phyloP scores from a whole-genome alignment of 2,113 vertebrate species.

The Ranitomeya imitator region DNA sequence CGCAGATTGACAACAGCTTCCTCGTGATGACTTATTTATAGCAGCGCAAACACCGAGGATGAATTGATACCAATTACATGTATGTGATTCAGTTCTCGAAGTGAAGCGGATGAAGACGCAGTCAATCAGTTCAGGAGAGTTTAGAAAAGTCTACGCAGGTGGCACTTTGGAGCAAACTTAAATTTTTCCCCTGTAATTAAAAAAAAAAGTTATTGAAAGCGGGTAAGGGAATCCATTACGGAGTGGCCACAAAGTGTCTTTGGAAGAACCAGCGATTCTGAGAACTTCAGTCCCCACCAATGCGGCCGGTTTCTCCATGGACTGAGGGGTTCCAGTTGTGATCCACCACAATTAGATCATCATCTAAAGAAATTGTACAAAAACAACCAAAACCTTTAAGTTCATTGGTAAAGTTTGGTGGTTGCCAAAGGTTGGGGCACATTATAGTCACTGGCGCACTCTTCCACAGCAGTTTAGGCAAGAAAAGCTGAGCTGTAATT shows the following conservation, averaged over 20 bases:
- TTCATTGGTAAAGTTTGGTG: too few relatives aligned
- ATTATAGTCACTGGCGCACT: too few relatives aligned
- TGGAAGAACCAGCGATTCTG: not conserved
- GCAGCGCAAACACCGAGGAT: not conserved
- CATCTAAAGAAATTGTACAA: not conserved
- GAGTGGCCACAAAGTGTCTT: not conserved
- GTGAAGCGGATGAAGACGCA: too few relatives aligned
- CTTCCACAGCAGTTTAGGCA: too few relatives aligned
- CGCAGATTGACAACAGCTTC: slow-evolving; percentile 29
- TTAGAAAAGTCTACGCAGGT: not conserved
- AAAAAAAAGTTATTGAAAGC: not conserved
- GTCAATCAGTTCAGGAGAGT: not conserved
- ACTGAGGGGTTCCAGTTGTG: too few relatives aligned
- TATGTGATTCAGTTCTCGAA: not conserved
- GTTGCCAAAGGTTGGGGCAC: too few relatives aligned
- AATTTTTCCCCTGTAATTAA: not conserved
- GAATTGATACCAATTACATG: slow-evolving; percentile 25
- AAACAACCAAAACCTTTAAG: not conserved
- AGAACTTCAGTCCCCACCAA: not conserved
- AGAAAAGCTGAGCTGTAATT: too few relatives aligned
- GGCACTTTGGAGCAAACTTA: not conserved
- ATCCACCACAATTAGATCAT: too few relatives aligned
- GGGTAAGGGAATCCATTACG: not conserved
- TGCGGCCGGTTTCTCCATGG: not conserved
- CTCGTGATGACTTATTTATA: slow-evolving; percentile 13